These are phyloP conservation scores for Odontomyia ornata DNA, from an alignment of 2,888 invertebrate species.

Conservation along the genomic window DNA sequence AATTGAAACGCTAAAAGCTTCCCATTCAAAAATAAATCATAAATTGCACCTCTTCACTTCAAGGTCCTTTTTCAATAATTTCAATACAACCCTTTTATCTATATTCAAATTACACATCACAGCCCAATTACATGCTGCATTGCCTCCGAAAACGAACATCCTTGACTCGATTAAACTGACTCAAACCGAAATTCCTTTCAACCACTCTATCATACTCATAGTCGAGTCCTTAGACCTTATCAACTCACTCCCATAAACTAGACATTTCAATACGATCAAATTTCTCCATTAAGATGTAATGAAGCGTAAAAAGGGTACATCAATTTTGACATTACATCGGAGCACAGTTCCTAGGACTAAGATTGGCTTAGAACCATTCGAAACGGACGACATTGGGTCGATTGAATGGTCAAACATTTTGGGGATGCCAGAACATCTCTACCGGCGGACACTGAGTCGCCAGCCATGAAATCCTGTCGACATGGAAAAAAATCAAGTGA, in stretches of 20 bases:
- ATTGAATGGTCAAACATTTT: not conserved
- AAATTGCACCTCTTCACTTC: no score
- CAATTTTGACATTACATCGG: conserved; percentile 37
- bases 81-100: not conserved
- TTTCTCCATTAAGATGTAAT: conserved; percentile 33
- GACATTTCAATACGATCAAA: conserved; percentile 26
- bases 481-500: conserved; percentile 30
- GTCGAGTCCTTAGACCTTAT: no score
- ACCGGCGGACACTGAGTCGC: conserved; percentile 20
- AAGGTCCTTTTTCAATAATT: not conserved
- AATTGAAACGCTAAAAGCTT: no score
- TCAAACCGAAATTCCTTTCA: not conserved
- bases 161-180: not conserved
- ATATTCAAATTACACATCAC: not conserved
- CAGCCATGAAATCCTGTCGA: conserved; percentile 31
- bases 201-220: not conserved
- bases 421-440: not conserved
- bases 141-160: conserved; percentile 4
- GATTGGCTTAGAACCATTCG: not conserved
- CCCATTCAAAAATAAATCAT: no score
- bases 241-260: no score
- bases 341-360: not conserved
- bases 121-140: not conserved
- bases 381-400: not conserved
- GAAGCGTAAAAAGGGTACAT: conserved; percentile 41